Evolutionary conservation across 2,113 vertebrate species (phyloP).

Genomic region (Cromileptes altivelis): DNA sequence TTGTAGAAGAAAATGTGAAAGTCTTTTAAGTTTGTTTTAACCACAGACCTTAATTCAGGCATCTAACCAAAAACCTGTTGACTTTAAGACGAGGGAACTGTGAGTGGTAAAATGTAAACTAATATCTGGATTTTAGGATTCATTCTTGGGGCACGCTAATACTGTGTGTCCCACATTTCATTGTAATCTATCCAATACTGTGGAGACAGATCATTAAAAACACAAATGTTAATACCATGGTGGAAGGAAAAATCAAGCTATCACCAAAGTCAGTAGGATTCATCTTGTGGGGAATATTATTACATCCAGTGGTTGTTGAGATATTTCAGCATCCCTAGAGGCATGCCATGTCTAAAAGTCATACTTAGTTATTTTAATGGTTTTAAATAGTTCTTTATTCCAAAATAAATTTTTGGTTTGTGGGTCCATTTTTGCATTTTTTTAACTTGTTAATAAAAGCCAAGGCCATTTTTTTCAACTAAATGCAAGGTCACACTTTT

Average conservation of each 20-base stretch:
- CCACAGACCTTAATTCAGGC: no score
- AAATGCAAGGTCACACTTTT: background rate
- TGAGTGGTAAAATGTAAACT: no score
- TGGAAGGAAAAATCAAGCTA: background rate
- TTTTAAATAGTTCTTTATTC: conserved; percentile 15
- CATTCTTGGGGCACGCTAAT: background rate
- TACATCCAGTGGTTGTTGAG: no score
- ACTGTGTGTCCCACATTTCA: background rate
- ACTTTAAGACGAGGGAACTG: no score
- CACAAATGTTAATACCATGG: background rate
- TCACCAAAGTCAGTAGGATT: background rate
- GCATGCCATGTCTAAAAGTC: background rate
- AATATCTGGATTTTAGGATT: no score
- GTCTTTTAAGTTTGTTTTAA: no score
- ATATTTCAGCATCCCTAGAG: background rate
- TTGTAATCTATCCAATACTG: background rate
- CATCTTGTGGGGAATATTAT: background rate
- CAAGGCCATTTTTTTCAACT: conserved; percentile 6
- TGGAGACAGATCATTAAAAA: background rate
- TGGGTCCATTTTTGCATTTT: background rate
- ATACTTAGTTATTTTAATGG: background rate
- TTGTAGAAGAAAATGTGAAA: no score
- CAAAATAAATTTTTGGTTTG: background rate
- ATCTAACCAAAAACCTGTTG: no score
- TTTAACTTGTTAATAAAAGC: conserved; percentile 7